A percentile compares a stretch with the other conserved stretches of the same genome.
These are phyloP conservation scores for Dysdera silvatica DNA, from an alignment of 1,140 invertebrate genomes.

Conservation along the genomic window DNA sequence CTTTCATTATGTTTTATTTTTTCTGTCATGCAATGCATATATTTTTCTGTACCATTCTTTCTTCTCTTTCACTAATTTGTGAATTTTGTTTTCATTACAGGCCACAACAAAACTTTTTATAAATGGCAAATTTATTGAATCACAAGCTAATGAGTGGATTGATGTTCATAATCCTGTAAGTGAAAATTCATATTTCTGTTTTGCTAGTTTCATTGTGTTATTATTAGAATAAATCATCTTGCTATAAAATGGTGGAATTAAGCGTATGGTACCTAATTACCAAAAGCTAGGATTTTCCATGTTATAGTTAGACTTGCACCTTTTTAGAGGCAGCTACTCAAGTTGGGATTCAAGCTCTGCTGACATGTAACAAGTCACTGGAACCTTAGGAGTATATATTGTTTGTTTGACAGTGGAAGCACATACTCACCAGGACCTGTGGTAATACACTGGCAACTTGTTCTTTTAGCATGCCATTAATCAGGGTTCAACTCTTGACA, in stretches of 20 bases:
- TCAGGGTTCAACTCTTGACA: too few relatives aligned
- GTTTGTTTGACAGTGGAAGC: too few relatives aligned
- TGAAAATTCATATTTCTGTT: slow-evolving; percentile 1
- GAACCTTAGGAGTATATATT: too few relatives aligned
- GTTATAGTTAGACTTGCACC: background rate
- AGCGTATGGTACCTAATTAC: background rate
- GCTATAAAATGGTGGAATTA: too few relatives aligned
- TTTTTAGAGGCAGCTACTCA: background rate
- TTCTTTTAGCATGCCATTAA: too few relatives aligned
- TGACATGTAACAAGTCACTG: too few relatives aligned
- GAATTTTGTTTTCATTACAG: slow-evolving; percentile 6
- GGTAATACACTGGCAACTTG: too few relatives aligned
- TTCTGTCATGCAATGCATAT: too few relatives aligned
- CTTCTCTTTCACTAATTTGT: background rate
- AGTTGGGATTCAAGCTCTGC: too few relatives aligned
- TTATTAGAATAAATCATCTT: background rate
- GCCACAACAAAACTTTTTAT: slow-evolving; percentile 82
- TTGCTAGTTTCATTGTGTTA: background rate
- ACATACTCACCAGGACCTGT: too few relatives aligned
- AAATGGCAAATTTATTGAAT: slow-evolving; percentile 90
- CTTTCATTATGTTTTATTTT: too few relatives aligned
- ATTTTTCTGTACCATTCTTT: background rate
- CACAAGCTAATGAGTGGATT: slow-evolving; percentile 83
- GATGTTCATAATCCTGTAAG: slow-evolving; percentile 87
- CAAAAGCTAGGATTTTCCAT: background rate